Percentiles rank a stretch among this genome's conserved stretches.
Conservation (phyloP, 1,140 invertebrate species). For the Panagrolaimus sp. region DNA sequence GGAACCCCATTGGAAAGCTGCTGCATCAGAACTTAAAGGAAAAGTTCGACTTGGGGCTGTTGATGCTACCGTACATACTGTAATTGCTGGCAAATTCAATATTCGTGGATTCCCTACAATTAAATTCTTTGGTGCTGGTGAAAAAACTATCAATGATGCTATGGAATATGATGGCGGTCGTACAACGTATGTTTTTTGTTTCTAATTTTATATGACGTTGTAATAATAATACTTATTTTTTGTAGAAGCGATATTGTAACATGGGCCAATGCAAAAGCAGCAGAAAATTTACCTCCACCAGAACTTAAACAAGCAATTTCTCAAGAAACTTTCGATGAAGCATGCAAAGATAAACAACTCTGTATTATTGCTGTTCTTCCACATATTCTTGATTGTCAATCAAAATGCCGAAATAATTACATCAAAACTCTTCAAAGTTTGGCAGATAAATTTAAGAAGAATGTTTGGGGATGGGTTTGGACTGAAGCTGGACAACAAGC, state of each 20-base stretch:
- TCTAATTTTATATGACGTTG: neutral
- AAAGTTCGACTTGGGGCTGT: slow-evolving; percentile 80
- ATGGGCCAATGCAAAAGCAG: slow-evolving; percentile 76
- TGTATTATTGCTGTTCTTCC: slow-evolving; percentile 90
- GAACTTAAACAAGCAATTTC: slow-evolving; percentile 71
- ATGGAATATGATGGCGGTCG: slow-evolving; percentile 75
- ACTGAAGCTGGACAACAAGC: slow-evolving; percentile 78
- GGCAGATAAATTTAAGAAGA: slow-evolving; percentile 87
- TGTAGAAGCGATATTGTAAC: slow-evolving; percentile 73
- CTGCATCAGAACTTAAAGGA: slow-evolving; percentile 86
- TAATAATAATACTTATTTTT: slow-evolving; percentile 12
- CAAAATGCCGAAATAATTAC: slow-evolving; percentile 84
- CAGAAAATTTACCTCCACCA: slow-evolving; percentile 79
- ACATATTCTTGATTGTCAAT: slow-evolving; percentile 92
- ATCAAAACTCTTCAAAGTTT: slow-evolving; percentile 70
- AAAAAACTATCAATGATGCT: slow-evolving; percentile 70
- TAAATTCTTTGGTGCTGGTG: slow-evolving; percentile 83
- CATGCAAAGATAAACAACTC: slow-evolving; percentile 56
- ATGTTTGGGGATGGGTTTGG: slow-evolving; percentile 97
- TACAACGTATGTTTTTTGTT: slow-evolving; percentile 61
- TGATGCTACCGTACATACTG: slow-evolving; percentile 83
- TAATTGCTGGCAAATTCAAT: slow-evolving; percentile 66
- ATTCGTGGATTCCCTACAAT: slow-evolving; percentile 94
- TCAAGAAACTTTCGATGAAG: slow-evolving; percentile 42
- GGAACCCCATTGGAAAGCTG: slow-evolving; percentile 85